Evolutionary conservation across 2,888 invertebrate species (phyloP).

Genomic region (Hipparchia semele): DNA sequence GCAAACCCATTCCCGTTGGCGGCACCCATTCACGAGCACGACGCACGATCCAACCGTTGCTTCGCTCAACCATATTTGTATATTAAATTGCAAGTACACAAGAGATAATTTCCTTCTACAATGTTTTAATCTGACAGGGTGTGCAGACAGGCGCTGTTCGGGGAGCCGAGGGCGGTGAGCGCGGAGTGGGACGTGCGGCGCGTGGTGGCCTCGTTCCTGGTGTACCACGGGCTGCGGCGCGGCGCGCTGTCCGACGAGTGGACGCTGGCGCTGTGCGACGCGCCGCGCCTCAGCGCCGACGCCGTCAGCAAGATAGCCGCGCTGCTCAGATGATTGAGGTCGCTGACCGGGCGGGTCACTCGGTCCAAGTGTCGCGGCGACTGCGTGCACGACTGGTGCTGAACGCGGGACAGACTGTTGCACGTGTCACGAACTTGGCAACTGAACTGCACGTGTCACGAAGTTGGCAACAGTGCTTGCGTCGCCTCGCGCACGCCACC

Average conservation of each 20-base stretch:
- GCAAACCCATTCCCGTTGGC: no score
- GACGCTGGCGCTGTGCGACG: slow-evolving; percentile 51
- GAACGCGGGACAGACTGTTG: background rate
- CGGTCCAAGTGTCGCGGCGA: slow-evolving; percentile 53
- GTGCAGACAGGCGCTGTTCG: slow-evolving; percentile 1
- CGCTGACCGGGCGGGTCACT: slow-evolving; percentile 50
- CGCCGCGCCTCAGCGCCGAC: slow-evolving; percentile 49
- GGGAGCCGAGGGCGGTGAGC: no score
- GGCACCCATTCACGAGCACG: no score
- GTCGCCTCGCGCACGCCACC: no score
- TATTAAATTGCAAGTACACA: no score
- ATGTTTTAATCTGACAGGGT: slow-evolving; percentile 36
- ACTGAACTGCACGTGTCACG: no score
- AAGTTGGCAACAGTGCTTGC: no score
- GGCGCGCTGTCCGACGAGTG: slow-evolving; percentile 59
- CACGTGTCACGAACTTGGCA: no score
- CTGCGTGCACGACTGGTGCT: slow-evolving; percentile 59
- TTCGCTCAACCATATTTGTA: no score
- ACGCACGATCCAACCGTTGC: no score
- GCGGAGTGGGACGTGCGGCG: slow-evolving; percentile 59
- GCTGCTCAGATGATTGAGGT: slow-evolving; percentile 60
- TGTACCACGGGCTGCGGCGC: slow-evolving; percentile 83
- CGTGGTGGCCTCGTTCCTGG: slow-evolving; percentile 79
- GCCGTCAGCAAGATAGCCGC: slow-evolving; percentile 51
- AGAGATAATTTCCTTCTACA: no score